A percentile compares a stretch with the other conserved stretches of the same genome.
These are phyloP conservation scores for Macropodus opercularis DNA, from an alignment of 2,797 vertebrate species.

Conservation along the genomic window DNA sequence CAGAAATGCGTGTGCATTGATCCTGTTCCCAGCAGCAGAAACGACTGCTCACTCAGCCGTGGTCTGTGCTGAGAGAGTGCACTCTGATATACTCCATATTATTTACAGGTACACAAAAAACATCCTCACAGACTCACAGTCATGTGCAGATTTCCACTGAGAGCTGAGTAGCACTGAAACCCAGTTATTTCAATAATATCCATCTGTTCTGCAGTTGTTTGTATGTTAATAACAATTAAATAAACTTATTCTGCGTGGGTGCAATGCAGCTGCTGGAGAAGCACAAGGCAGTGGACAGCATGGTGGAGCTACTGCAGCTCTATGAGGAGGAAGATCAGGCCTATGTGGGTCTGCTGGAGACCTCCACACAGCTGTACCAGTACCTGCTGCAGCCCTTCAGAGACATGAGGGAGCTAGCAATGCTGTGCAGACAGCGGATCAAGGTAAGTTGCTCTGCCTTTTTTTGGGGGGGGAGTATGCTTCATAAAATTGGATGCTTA, in stretches of 20 bases:
- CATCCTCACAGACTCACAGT: slow-evolving; percentile 25
- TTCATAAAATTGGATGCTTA: background rate
- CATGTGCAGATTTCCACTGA: slow-evolving; percentile 23
- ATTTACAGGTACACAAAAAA: slow-evolving; percentile 56
- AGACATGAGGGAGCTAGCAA: slow-evolving; percentile 97
- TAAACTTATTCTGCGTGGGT: slow-evolving; percentile 20
- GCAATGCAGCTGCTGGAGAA: slow-evolving; percentile 89
- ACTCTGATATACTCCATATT: slow-evolving; percentile 39
- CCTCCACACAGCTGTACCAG: slow-evolving; percentile 95
- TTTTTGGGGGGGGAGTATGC: slow-evolving; percentile 2
- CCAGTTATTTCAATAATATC: slow-evolving; percentile 15
- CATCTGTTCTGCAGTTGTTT: slow-evolving; percentile 12
- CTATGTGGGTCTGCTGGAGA: slow-evolving; percentile 89
- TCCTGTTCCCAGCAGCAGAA: slow-evolving; percentile 64
- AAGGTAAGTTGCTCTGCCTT: no score
- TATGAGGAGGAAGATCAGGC: slow-evolving; percentile 94
- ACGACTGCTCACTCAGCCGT: slow-evolving; percentile 40
- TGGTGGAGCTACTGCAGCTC: slow-evolving; percentile 92
- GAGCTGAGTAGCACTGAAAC: background rate
- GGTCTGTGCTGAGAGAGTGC: slow-evolving; percentile 24
- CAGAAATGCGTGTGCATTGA: slow-evolving; percentile 65
- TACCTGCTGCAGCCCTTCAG: slow-evolving; percentile 97
- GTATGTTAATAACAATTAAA: background rate
- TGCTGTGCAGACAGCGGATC: slow-evolving; percentile 97
- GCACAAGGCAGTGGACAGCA: slow-evolving; percentile 90